Percentiles rank a stretch among this genome's conserved stretches.
Evolutionary conservation across 2,888 invertebrate species (phyloP).

Genomic region (Pachydiplax longipennis): DNA sequence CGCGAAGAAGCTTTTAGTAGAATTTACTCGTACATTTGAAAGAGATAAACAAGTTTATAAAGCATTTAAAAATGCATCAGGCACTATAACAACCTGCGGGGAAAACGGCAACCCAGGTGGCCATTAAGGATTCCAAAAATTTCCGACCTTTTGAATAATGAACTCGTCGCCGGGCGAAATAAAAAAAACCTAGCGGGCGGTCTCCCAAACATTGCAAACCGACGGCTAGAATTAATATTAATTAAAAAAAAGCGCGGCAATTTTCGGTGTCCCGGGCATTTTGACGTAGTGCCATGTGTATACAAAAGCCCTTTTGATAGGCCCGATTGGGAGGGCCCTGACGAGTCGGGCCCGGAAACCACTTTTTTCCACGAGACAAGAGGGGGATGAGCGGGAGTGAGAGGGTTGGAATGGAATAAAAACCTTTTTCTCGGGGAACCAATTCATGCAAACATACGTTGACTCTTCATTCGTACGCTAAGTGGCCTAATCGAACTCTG

Average conservation of each 20-base stretch:
- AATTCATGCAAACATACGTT: background rate
- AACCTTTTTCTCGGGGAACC: slow-evolving; percentile 1
- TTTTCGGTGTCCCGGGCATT: background rate
- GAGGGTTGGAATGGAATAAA: background rate
- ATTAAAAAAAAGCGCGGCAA: background rate
- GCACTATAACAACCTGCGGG: slow-evolving; percentile 23
- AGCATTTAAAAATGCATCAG: slow-evolving; percentile 31
- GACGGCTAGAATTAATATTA: slow-evolving; percentile 1
- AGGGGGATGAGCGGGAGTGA: background rate
- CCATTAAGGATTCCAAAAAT: slow-evolving; percentile 19
- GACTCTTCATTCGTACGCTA: slow-evolving; percentile 9
- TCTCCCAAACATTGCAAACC: background rate
- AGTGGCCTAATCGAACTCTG: slow-evolving; percentile 25
- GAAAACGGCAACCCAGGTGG: background rate
- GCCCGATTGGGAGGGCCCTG: background rate
- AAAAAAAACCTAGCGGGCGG: background rate
- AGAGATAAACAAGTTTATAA: slow-evolving; percentile 39
- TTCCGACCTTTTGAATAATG: slow-evolving; percentile 6
- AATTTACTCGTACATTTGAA: slow-evolving; percentile 31
- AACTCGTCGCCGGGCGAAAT: background rate
- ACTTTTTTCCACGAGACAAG: background rate
- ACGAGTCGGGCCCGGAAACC: background rate
- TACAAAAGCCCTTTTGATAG: slow-evolving; percentile 10
- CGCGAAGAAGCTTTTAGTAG: slow-evolving; percentile 3
- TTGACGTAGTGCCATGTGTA: background rate